Evolutionary conservation across 92 coral and sea anemone genomes (phyloP), one percentile per base, ranked within the genome.

Genomic region (Porites rus): DNA sequence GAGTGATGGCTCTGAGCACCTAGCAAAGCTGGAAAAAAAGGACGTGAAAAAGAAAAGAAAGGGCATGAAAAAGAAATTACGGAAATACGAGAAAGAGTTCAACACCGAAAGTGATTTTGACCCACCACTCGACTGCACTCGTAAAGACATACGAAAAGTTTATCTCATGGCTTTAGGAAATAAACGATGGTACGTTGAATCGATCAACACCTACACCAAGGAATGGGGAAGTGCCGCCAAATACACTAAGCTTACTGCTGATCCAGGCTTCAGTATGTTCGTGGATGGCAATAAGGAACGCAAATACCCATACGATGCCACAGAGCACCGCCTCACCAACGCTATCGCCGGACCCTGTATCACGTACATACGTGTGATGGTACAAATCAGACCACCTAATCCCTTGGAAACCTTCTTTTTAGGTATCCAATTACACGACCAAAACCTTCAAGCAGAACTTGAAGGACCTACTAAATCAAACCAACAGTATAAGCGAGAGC

Each of bases 231-330:
- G 46, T 38, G 6, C 5, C 46, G 6, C 5, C 46, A 0, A 4
- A 38, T 80, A 65, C 84, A 65, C 54, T 3, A 51, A 80, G 53
- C 84, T 80, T 10, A 80, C 84, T 75, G 52, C 75, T n/a, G 84
- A 80, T 65, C 84, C 84, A 80, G 84, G 84, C 24, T 80, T 80
- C 75, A 80, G 43, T 67, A 80, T 80, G 84, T 80, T 54, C 53
- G 84, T 80, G 75, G 84, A 80, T 75, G 65, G 5, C 74, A 3
- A 67, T 80, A 53, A 80, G 1, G 65, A 80, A 51, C 1, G 2
- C 21, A 6, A 0, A 65, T 65, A 67, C 75, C 74, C 84, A 80
- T 80, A 80, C 74, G 21, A 80, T 68, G 84, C 75, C 75, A 67
- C 66, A 80, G 16, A 80, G 53, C 84, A 65, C 84, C 84, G 52